Conservation (phyloP, 92 coral and sea anemone genomes). For the Porites cylindrica region DNA sequence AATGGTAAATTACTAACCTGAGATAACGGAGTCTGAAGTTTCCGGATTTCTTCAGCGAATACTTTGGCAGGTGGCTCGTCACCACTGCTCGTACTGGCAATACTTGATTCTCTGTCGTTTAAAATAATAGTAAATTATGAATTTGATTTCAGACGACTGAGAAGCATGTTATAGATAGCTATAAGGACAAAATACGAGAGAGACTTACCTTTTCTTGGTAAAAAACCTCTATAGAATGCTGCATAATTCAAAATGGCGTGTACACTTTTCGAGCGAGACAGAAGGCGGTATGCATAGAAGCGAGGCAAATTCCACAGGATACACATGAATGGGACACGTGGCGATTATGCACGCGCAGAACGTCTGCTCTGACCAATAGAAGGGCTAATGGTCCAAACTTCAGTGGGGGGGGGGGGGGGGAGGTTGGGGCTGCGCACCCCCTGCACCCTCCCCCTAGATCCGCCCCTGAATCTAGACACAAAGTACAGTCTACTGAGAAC, state of each 20-base stretch:
- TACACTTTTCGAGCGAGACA: too few species aligned
- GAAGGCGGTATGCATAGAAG: too few species aligned
- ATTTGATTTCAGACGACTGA: constrained; percentile 21
- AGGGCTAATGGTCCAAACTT: constrained; percentile 17
- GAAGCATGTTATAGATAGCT: constrained; percentile 19
- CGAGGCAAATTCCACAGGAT: too few species aligned
- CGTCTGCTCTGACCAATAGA: constrained; percentile 1
- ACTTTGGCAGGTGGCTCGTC: constrained; percentile 33
- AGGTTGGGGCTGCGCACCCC: too few species aligned
- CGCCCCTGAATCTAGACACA: not conserved
- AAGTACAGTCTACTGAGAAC: too few species aligned
- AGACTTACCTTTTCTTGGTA: constrained; percentile 15
- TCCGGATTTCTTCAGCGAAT: constrained; percentile 28
- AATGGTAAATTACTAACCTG: constrained; percentile 32
- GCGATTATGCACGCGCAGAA: too few species aligned
- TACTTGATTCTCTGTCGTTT: constrained; percentile 28
- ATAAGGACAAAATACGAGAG: constrained; percentile 30
- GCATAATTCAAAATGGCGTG: too few species aligned
- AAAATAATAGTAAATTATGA: constrained; percentile 31
- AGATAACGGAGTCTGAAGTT: constrained; percentile 22
- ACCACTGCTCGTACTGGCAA: constrained; percentile 23
- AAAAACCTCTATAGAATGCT: too few species aligned
- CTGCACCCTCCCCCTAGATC: constrained; percentile 9
- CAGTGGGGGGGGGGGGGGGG: constrained; percentile 13
- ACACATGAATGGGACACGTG: too few species aligned